Evolutionary conservation across 1,140 invertebrate genomes (phyloP).

Genomic region (Mamestra configurata): DNA sequence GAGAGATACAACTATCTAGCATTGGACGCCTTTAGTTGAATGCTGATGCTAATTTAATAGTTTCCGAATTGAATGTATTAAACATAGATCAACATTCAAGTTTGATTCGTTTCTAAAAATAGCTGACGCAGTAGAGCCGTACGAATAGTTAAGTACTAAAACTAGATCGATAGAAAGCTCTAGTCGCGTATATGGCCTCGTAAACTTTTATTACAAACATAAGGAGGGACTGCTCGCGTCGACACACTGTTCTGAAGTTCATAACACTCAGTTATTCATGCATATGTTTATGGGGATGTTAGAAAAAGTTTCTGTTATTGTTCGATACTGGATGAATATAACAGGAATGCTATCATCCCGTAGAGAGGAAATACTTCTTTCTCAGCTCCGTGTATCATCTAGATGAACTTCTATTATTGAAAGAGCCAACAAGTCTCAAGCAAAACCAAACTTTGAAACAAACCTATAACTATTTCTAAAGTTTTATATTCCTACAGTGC

Average conservation of each 20-base stretch:
- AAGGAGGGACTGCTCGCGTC: constrained; percentile 20
- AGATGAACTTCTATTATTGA: no score
- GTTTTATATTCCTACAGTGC: neutral
- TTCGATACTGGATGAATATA: no score
- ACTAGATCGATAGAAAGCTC: constrained; percentile 35
- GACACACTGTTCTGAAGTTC: constrained; percentile 2
- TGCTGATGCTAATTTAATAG: neutral
- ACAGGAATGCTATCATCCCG: no score
- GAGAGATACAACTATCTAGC: no score
- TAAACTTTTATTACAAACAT: constrained; percentile 43
- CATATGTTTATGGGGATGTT: neutral
- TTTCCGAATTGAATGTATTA: neutral
- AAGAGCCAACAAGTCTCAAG: no score
- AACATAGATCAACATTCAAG: neutral
- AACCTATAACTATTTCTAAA: neutral
- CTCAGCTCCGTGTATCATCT: no score
- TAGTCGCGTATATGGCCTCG: constrained; percentile 44
- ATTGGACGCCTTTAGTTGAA: neutral
- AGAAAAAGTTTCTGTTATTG: neutral
- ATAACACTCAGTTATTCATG: constrained; percentile 11
- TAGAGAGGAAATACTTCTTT: no score
- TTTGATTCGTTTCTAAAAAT: constrained; percentile 27
- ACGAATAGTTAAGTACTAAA: constrained; percentile 31
- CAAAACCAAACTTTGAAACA: no score
- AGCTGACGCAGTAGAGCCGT: neutral